phyloP scores from a whole-genome alignment of 2,797 vertebrate genomes.

The Hyperoplus lanceolatus region DNA sequence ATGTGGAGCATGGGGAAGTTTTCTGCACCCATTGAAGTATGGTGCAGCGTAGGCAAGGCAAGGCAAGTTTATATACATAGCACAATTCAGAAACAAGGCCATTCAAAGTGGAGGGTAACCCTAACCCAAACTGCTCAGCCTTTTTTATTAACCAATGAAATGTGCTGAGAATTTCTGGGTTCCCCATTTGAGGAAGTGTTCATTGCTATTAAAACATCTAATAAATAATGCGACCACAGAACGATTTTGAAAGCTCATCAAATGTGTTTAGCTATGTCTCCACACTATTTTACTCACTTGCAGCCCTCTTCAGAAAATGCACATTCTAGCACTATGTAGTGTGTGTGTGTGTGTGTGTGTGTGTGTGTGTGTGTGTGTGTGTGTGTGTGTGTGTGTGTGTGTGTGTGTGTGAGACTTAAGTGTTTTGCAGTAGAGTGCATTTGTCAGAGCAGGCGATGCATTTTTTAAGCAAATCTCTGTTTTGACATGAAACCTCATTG shows the following conservation, averaged over 20 bases:
- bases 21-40: background rate
- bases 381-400: no score
- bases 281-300: no score
- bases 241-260: no score
- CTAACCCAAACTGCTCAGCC: background rate
- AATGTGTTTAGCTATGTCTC: no score
- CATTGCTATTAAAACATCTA: background rate
- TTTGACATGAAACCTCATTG: background rate
- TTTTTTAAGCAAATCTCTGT: background rate
- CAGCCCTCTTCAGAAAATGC: background rate
- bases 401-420: no score
- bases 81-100: background rate
- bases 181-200: background rate
- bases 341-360: no score
- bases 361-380: no score
- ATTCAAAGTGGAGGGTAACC: background rate
- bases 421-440: background rate
- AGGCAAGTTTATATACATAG: no score
- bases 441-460: background rate
- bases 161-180: background rate
- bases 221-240: no score
- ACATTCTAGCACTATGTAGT: background rate
- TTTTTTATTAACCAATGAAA: background rate
- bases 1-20: background rate
- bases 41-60: no score